Conservation (phyloP, 2,113 vertebrate species). For the Mormyrus iriodes region DNA sequence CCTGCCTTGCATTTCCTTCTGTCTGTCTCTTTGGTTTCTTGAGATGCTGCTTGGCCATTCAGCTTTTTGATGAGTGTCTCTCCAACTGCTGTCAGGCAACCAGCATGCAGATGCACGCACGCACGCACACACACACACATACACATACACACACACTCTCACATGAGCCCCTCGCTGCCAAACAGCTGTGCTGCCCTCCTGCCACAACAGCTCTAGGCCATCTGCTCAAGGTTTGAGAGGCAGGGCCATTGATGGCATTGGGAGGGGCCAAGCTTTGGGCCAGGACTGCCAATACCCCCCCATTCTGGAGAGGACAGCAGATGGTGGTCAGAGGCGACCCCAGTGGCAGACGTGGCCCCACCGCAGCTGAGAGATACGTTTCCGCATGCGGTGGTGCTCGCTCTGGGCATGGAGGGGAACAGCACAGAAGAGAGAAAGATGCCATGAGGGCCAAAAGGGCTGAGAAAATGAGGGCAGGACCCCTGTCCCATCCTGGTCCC, state of each 20-base stretch:
- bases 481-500: not conserved
- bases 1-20: no score
- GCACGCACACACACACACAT: not conserved
- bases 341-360: not conserved
- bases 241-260: not conserved
- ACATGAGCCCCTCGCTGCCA: not conserved
- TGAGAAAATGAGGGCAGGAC: not conserved
- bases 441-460: not conserved
- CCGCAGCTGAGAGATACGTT: not conserved
- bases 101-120: not conserved
- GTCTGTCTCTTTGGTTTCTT: not conserved
- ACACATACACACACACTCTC: not conserved
- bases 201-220: not conserved
- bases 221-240: constrained; percentile 16
- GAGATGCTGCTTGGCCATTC: not conserved
- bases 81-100: not conserved
- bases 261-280: not conserved
- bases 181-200: not conserved
- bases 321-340: not conserved
- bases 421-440: not conserved
- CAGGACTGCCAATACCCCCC: not conserved
- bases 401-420: not conserved
- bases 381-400: not conserved
- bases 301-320: constrained; percentile 4
- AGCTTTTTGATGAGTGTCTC: not conserved